phyloP scores from a whole-genome alignment of 2,888 invertebrate species.

The Xestia sexstrigata region DNA sequence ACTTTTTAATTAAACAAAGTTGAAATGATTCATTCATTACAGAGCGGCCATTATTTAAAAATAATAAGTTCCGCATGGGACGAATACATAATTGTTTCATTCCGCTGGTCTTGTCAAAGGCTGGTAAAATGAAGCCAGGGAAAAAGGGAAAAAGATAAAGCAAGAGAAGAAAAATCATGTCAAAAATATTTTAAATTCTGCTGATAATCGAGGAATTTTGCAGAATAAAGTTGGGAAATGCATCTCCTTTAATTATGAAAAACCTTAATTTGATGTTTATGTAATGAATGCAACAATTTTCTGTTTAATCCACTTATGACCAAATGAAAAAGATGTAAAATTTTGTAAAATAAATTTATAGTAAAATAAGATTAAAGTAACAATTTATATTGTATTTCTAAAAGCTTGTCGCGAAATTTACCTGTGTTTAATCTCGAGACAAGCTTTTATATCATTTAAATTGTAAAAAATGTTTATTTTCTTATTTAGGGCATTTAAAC shows the following conservation, averaged over 20 bases:
- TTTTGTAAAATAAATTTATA: too few relatives aligned
- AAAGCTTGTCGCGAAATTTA: background rate
- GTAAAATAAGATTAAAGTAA: background rate
- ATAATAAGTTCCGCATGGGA: constrained; percentile 52
- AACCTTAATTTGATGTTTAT: background rate
- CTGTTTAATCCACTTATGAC: background rate
- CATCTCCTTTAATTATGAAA: background rate
- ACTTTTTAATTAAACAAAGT: constrained; percentile 64
- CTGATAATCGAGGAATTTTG: background rate
- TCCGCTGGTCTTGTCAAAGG: constrained; percentile 57
- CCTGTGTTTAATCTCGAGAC: background rate
- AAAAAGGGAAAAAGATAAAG: constrained; percentile 32
- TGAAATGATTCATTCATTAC: constrained; percentile 48
- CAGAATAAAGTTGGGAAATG: background rate
- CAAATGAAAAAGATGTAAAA: background rate
- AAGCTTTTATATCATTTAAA: background rate
- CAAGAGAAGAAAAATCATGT: constrained; percentile 20
- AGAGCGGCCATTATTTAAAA: constrained; percentile 43
- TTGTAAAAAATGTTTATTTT: too few relatives aligned
- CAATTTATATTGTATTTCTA: too few relatives aligned
- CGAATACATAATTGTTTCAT: constrained; percentile 59
- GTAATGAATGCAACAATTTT: background rate
- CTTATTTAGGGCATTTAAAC: too few relatives aligned
- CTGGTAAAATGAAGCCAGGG: constrained; percentile 34
- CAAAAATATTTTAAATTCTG: constrained; percentile 17